Percentiles rank a stretch among this genome's conserved stretches.
phyloP scores from a whole-genome alignment of 1,140 invertebrate genomes.

The Belonocnema kinseyi region DNA sequence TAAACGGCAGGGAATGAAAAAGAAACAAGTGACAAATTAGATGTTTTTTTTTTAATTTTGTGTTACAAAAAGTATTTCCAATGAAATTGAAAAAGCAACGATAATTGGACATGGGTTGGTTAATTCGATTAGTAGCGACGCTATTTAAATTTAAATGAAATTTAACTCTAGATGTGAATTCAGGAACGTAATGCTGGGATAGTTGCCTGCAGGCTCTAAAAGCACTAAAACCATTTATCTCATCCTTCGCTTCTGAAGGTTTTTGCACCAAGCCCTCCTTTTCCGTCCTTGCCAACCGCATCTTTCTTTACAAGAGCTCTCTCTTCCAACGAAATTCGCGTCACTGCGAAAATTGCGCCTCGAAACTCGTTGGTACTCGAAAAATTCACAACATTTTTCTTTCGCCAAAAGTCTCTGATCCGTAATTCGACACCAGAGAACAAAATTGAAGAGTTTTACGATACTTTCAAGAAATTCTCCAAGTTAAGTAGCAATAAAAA shows the following conservation, averaged over 20 bases:
- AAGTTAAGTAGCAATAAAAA: no score
- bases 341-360: conserved; percentile 20
- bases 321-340: conserved; percentile 6
- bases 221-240: conserved; percentile 24
- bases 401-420: background rate
- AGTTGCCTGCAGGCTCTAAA: conserved; percentile 13
- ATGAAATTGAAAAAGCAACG: background rate
- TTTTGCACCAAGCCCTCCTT: conserved; percentile 20
- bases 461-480: no score
- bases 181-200: background rate
- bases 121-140: conserved; percentile 17
- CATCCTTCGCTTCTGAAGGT: conserved; percentile 13
- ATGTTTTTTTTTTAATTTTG: background rate
- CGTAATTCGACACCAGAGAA: background rate
- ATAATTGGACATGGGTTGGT: conserved; percentile 4
- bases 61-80: background rate
- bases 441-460: background rate
- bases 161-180: conserved; percentile 1
- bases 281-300: conserved; percentile 8
- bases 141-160: conserved; percentile 32
- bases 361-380: background rate
- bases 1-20: background rate
- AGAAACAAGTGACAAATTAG: background rate
- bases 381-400: conserved; percentile 2
- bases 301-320: conserved; percentile 17